These are phyloP conservation scores for Onchidella celtica DNA, from an alignment of 2,888 invertebrate genomes.

Conservation along the genomic window DNA sequence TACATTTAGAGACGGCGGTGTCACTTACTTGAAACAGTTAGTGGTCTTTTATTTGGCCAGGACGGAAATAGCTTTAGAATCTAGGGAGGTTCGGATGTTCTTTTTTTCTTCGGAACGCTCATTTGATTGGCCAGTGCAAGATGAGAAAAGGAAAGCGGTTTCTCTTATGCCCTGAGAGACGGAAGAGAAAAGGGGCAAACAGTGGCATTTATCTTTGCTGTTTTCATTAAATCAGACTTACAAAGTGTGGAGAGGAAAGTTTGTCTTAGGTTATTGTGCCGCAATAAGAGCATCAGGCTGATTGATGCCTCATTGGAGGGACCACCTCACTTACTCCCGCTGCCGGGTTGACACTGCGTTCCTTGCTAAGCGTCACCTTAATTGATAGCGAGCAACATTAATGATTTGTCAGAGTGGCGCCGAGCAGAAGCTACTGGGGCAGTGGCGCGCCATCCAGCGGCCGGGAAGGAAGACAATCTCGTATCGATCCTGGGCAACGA, in stretches of 20 bases:
- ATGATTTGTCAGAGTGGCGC: neutral
- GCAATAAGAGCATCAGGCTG: neutral
- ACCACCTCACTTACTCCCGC: neutral
- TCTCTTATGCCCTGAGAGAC: no score
- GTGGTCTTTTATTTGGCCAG: no score
- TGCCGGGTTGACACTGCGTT: neutral
- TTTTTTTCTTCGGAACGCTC: no score
- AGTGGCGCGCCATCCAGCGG: constrained; percentile 25
- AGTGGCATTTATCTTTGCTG: constrained; percentile 2
- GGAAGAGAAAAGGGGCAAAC: no score
- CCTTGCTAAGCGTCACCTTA: constrained; percentile 23
- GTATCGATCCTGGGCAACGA: neutral
- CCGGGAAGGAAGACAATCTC: neutral
- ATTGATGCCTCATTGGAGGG: constrained; percentile 6
- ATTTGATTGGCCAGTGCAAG: no score
- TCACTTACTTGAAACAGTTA: no score
- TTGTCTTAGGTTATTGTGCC: neutral
- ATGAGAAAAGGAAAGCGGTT: no score
- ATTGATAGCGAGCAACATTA: constrained; percentile 25
- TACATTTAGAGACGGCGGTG: no score
- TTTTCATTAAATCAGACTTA: neutral
- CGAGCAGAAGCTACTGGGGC: neutral
- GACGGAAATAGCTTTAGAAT: no score
- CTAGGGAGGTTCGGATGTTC: no score
- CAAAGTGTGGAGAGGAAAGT: neutral